These are phyloP conservation scores for Psittacus erithacus DNA, from an alignment of 2,113 vertebrate genomes.

Conservation along the genomic window DNA sequence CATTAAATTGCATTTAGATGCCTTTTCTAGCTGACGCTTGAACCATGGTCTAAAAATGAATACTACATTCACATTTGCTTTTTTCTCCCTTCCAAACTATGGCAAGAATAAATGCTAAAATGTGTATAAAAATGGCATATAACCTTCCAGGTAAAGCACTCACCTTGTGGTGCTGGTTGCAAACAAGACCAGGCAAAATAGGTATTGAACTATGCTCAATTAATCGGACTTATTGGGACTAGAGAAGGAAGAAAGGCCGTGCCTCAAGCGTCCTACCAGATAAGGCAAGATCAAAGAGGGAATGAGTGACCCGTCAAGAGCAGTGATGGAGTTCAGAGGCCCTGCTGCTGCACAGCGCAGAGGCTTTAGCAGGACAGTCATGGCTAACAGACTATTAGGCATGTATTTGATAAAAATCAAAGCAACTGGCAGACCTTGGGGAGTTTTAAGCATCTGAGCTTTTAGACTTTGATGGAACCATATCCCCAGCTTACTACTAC, in stretches of 20 bases:
- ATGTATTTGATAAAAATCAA: neutral
- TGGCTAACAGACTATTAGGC: neutral
- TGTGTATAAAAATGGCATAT: neutral
- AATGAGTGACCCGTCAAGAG: rapidly evolving
- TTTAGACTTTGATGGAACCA: neutral
- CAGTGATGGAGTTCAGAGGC: neutral
- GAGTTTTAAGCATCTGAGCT: neutral
- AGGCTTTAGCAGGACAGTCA: neutral
- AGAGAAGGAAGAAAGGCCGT: neutral
- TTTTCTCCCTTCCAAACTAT: neutral
- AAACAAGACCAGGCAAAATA: neutral
- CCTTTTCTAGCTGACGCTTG: neutral
- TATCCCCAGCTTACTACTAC: neutral
- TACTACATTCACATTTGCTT: neutral
- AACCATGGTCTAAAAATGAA: neutral
- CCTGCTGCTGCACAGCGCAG: neutral
- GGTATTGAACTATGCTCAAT: neutral
- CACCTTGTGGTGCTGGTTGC: rapidly evolving
- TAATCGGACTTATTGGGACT: neutral
- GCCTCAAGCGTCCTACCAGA: neutral
- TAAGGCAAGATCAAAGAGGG: neutral
- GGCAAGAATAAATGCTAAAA: neutral
- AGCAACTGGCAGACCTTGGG: neutral
- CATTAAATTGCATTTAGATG: neutral
- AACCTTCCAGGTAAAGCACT: neutral